phyloP scores from a whole-genome alignment of 2,888 invertebrate species.

The Scrobipalpa atriplicella region DNA sequence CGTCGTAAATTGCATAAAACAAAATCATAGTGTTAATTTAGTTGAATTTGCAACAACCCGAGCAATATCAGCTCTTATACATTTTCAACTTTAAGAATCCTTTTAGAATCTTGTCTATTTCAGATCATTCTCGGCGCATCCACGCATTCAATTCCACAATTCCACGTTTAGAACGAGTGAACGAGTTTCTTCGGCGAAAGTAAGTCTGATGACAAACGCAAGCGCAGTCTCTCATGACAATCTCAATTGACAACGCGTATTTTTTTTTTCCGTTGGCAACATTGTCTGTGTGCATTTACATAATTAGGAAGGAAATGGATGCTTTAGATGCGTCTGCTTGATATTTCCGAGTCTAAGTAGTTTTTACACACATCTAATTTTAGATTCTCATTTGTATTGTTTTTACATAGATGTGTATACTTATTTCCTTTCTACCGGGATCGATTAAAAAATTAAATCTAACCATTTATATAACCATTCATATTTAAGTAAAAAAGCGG shows the following conservation, averaged over 20 bases:
- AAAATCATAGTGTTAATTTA: no score
- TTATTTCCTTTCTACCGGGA: no score
- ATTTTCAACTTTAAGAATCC: no score
- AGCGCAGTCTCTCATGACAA: not conserved
- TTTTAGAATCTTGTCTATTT: not conserved
- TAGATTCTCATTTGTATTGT: not conserved
- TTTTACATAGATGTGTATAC: no score
- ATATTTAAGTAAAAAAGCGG: no score
- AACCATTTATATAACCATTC: no score
- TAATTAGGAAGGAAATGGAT: constrained; percentile 10
- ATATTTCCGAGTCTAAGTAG: not conserved
- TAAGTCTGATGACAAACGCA: constrained; percentile 16
- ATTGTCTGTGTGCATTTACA: not conserved
- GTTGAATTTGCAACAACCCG: no score
- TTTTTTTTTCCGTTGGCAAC: not conserved
- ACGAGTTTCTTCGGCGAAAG: constrained; percentile 18
- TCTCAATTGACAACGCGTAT: not conserved
- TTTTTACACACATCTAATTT: not conserved
- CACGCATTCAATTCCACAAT: not conserved
- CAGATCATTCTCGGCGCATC: not conserved
- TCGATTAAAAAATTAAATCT: no score
- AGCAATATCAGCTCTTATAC: no score
- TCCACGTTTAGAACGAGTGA: constrained; percentile 1
- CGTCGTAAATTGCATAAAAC: no score
- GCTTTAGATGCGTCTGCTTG: not conserved